These are phyloP conservation scores for Acrocera orbiculus DNA, from an alignment of 2,888 invertebrate genomes.

Conservation along the genomic window DNA sequence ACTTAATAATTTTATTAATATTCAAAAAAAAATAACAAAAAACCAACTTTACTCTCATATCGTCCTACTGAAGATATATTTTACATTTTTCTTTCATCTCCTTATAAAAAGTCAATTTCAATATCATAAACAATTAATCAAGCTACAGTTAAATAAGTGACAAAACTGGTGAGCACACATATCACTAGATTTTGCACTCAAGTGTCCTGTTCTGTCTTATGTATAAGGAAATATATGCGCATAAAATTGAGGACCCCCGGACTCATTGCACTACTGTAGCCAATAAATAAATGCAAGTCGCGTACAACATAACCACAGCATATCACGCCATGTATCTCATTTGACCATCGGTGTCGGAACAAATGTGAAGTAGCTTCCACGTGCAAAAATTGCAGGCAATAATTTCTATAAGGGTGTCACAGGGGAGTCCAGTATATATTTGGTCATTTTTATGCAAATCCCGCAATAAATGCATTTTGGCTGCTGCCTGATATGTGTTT, in stretches of 20 bases:
- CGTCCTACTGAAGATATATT: no score
- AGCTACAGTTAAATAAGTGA: no score
- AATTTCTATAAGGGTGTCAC: conserved; percentile 4
- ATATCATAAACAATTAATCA: no score
- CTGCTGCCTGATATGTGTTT: conserved; percentile 11
- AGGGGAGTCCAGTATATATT: conserved; percentile 4
- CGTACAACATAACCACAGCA: conserved; percentile 15
- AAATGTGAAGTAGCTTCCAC: conserved; percentile 24
- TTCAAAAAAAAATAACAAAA: no score
- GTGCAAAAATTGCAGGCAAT: conserved; percentile 3
- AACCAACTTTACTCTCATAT: no score
- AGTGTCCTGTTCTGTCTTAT: no score
- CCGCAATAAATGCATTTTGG: conserved; percentile 10
- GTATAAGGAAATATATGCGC: conserved; percentile 1
- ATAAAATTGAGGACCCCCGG: conserved; percentile 8
- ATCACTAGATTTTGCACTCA: no score
- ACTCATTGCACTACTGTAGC: conserved; percentile 11
- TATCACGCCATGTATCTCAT: conserved; percentile 31
- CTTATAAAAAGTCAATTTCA: no score
- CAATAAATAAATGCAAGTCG: conserved; percentile 13
- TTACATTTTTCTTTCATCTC: no score
- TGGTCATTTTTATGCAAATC: conserved; percentile 12
- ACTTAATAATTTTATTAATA: no score
- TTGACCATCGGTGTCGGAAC: conserved; percentile 30
- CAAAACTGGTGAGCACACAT: no score